Evolutionary conservation across 37 sponge, comb jelly and placozoan genomes (phyloP).

Genomic region (Aplysina aerophoba): DNA sequence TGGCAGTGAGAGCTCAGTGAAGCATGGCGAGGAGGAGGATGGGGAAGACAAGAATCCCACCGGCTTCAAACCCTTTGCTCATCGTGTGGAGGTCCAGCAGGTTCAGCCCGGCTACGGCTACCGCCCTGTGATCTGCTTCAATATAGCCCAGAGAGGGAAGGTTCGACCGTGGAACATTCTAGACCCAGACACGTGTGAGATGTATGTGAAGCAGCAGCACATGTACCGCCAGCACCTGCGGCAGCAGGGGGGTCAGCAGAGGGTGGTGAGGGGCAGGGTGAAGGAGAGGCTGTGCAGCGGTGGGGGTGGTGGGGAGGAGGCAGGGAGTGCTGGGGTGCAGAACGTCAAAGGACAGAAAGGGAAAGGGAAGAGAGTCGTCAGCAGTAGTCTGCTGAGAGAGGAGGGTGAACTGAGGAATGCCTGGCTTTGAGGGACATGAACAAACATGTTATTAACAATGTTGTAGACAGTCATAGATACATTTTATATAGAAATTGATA

Average conservation of each 20-base stretch:
- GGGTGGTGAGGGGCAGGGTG: conserved; percentile 7
- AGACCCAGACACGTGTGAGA: conserved; percentile 24
- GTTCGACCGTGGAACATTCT: conserved; percentile 7
- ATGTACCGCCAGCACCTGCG: background rate
- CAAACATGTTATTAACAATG: too few species aligned
- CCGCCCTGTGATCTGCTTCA: conserved; percentile 3
- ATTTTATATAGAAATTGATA: too few species aligned
- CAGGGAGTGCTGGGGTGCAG: too few species aligned
- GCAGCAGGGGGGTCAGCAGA: conserved; percentile 1
- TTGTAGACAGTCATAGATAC: too few species aligned
- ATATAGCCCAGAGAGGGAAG: too few species aligned
- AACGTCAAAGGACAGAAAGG: too few species aligned
- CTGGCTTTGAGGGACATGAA: too few species aligned
- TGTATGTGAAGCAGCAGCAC: conserved; percentile 27
- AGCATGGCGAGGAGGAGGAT: background rate
- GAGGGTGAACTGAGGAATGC: too few species aligned
- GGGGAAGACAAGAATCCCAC: too few species aligned
- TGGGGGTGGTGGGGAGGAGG: too few species aligned
- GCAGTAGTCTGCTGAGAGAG: too few species aligned
- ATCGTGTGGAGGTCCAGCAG: background rate
- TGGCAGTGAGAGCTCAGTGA: background rate
- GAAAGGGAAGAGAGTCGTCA: too few species aligned
- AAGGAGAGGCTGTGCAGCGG: background rate
- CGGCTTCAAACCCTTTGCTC: background rate
- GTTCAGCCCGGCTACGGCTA: background rate